Evolutionary conservation across 2,113 vertebrate genomes (phyloP).

Genomic region (Gulo gulo): DNA sequence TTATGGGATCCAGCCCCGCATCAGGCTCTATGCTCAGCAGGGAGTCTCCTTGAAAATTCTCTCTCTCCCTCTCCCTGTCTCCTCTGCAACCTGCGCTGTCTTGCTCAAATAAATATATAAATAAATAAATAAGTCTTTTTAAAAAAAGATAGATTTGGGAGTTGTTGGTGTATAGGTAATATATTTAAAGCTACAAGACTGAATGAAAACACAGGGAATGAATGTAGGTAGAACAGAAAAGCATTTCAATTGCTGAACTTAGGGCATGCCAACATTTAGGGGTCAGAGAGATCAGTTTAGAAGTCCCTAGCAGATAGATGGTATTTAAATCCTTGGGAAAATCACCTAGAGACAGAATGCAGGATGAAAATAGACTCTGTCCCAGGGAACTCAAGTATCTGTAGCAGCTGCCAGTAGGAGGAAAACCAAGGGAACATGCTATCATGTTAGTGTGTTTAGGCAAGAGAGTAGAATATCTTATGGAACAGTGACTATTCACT

Average conservation of each 20-base stretch:
- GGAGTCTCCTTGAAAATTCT: background rate
- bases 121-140: background rate
- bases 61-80: background rate
- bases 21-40: background rate
- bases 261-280: background rate
- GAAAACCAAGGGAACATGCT: background rate
- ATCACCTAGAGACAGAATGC: background rate
- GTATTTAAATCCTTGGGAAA: background rate
- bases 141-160: background rate
- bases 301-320: background rate
- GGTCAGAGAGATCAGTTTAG: background rate
- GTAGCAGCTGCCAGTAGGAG: background rate
- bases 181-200: background rate
- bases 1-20: background rate
- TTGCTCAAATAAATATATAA: background rate
- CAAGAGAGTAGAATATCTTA: background rate
- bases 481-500: background rate
- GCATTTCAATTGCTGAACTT: background rate
- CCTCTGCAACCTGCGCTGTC: background rate
- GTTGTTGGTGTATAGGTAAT: background rate
- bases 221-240: background rate
- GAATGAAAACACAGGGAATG: background rate
- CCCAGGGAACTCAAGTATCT: background rate
- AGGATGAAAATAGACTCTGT: background rate
- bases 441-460: background rate